Conservation (phyloP, 2,888 invertebrate species). For the Limnephilus rhombicus region DNA sequence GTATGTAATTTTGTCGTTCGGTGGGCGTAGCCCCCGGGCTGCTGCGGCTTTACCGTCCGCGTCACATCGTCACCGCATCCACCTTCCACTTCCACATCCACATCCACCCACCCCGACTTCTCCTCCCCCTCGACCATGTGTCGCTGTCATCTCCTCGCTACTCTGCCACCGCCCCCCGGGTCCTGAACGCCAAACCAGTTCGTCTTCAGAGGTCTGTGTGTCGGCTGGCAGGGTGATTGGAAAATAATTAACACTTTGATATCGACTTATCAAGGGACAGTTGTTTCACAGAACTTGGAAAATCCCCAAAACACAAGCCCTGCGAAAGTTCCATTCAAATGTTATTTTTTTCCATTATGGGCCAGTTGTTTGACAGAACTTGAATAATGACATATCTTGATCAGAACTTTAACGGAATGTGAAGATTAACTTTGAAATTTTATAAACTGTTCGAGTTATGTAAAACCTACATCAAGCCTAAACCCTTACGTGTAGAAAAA, state of each 20-base stretch:
- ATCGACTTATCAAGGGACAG: no score
- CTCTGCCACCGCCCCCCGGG: neutral
- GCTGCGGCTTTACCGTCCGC: conserved; percentile 22
- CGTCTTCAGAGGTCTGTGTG: neutral
- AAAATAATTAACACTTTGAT: neutral
- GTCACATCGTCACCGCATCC: conserved; percentile 43
- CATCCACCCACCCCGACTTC: neutral
- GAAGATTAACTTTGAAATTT: no score
- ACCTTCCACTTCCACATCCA: neutral
- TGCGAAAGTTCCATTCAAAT: no score
- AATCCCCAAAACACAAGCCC: no score
- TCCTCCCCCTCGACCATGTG: neutral
- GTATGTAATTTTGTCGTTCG: conserved; percentile 46
- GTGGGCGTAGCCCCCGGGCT: conserved; percentile 28
- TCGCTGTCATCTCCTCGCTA: neutral
- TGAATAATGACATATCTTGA: no score
- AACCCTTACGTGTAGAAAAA: no score
- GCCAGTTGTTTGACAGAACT: no score
- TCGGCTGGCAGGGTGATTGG: neutral
- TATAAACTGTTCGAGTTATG: no score
- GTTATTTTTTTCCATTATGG: no score
- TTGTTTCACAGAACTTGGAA: no score
- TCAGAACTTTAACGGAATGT: no score
- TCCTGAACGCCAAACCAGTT: neutral
- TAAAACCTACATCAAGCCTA: no score